These are phyloP conservation scores for Cactoblastis cactorum DNA, from an alignment of 2,888 invertebrate species.

Conservation along the genomic window DNA sequence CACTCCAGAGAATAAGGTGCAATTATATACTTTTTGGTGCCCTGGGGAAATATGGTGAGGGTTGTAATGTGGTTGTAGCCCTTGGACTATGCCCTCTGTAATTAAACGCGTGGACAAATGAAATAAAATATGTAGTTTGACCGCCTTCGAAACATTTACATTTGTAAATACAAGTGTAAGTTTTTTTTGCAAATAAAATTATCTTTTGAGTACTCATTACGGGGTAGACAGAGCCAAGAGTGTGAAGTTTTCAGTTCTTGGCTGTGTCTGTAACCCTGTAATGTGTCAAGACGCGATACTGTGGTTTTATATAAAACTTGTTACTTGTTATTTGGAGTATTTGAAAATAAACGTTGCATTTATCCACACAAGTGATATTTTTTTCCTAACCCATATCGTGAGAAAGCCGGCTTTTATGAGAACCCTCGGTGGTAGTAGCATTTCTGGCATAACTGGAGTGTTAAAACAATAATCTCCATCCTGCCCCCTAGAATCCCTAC, in stretches of 20 bases:
- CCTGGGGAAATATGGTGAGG: slow-evolving; percentile 56
- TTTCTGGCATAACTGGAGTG: slow-evolving; percentile 17
- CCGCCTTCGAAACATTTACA: too few relatives aligned
- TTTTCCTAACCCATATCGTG: slow-evolving; percentile 12
- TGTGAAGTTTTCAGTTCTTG: too few relatives aligned
- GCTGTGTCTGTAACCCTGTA: too few relatives aligned
- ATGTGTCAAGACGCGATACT: too few relatives aligned
- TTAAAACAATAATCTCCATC: slow-evolving; percentile 21
- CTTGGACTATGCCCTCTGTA: slow-evolving; percentile 31
- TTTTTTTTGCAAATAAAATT: too few relatives aligned
- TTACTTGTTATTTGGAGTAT: background rate
- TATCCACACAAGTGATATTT: background rate
- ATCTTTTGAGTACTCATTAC: too few relatives aligned
- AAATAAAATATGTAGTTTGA: slow-evolving; percentile 14
- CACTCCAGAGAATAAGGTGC: slow-evolving; percentile 51
- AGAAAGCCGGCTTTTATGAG: slow-evolving; percentile 14
- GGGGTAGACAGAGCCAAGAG: too few relatives aligned
- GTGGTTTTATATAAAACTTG: background rate
- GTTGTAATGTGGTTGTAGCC: slow-evolving; percentile 44
- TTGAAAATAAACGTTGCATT: background rate
- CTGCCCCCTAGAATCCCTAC: slow-evolving; percentile 20
- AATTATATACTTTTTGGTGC: slow-evolving; percentile 50
- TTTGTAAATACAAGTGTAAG: too few relatives aligned
- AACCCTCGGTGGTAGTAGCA: slow-evolving; percentile 12
- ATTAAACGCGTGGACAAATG: slow-evolving; percentile 22